Base-by-base conservation (phyloP, 2,113 vertebrate genomes). In the Hydropotes inermis region DNA sequence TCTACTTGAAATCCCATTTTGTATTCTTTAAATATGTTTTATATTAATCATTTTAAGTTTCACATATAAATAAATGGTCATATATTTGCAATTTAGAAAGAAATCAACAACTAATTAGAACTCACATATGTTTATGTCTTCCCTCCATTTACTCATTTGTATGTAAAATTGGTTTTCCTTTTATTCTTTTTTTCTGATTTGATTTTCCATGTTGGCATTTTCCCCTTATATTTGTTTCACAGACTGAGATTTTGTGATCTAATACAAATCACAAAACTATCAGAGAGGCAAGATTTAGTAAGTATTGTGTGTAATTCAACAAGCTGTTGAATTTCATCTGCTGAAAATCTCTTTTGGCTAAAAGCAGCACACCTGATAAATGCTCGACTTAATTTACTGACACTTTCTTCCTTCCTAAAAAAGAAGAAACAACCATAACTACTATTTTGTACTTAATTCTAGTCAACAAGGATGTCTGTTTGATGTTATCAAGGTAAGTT, bases 101-200 rank as follows among this genome's bases (percentile, higher is more conserved):
- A 96, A 92, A 87, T 87, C 50, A 93, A 36, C 39, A 96, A 67
- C 36, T 91, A 94, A 94, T 97, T 97, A 97, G 50, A 93, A 64
- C 45, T 94, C 76, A 70, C 88, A 95, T 93, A 94, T 93, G 95
- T 93, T 97, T 96, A 55, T 94, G 36, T 55, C 92, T 96, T 97
- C 90, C 33, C 27, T 90, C 50, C 82, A 91, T 67, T 82, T 94
- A 97, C 12, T 89, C 43, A 57, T 96, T 94, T 84, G 55, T 91
- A 76, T 93, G 33, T 91, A 97, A 89, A 97, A 92, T 82, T 95
- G 30, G 52, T 95, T 95, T 92, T 87, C 43, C 76, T 91, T 93
- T 83, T 12, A 60, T 67, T 96, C 21, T 88, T 94, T 89, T 81
- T 52, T 58, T 23, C 19, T 79, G 14, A 70, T 94, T 83, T 70